These are phyloP conservation scores for Leptinotarsa lineolata DNA, from an alignment of 1,140 invertebrate genomes.

Conservation along the genomic window DNA sequence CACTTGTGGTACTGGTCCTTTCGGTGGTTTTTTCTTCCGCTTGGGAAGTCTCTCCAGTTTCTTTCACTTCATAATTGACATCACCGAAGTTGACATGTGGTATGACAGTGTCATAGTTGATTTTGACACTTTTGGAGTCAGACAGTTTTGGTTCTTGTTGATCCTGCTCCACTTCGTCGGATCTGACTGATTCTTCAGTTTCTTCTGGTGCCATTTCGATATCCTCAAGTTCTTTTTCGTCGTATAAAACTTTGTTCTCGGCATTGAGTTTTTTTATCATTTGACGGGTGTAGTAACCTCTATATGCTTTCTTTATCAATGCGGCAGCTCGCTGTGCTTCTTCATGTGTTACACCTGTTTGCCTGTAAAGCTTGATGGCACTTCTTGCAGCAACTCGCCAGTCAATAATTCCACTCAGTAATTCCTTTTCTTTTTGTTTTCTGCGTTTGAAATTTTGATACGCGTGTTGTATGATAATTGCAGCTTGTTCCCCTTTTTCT, in stretches of 20 bases:
- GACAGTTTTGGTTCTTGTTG: background rate
- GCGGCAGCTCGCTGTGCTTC: constrained; percentile 56
- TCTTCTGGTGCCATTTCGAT: constrained; percentile 6
- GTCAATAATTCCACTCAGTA: constrained; percentile 53
- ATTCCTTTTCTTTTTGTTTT: constrained; percentile 39
- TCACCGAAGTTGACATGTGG: constrained; percentile 39
- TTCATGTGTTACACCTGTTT: constrained; percentile 54
- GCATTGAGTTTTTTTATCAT: constrained; percentile 32
- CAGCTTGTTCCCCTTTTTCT: constrained; percentile 56
- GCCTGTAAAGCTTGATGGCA: constrained; percentile 56
- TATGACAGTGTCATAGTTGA: constrained; percentile 38
- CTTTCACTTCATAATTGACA: background rate
- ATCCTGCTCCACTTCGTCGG: background rate
- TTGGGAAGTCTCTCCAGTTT: background rate
- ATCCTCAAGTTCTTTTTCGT: constrained; percentile 22
- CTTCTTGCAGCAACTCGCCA: constrained; percentile 58
- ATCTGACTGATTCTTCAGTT: background rate
- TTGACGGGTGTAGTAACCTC: constrained; percentile 55
- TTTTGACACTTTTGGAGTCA: constrained; percentile 32
- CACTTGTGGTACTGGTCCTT: background rate
- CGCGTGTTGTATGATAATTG: constrained; percentile 46
- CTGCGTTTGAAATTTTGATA: constrained; percentile 36
- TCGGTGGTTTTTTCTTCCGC: background rate
- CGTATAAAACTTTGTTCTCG: constrained; percentile 6
- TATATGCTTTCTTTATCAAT: constrained; percentile 58